These are phyloP conservation scores for Saturnia japonica DNA, from an alignment of 2,888 invertebrate species.

Conservation along the genomic window DNA sequence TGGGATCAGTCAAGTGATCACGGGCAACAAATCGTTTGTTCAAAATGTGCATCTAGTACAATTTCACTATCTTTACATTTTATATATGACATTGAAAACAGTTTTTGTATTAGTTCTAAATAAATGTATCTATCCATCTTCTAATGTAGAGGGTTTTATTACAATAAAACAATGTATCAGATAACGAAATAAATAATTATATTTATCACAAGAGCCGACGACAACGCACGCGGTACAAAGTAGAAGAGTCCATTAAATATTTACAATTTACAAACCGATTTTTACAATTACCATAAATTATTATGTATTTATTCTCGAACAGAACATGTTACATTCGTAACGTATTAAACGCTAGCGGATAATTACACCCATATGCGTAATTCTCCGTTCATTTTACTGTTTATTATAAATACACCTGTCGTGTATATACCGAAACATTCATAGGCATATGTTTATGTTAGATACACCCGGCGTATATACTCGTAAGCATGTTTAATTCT, in stretches of 20 bases:
- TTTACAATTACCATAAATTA: constrained; percentile 30
- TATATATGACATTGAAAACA: too few species aligned
- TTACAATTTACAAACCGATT: constrained; percentile 41
- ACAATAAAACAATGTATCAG: constrained; percentile 30
- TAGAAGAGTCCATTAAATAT: constrained; percentile 33
- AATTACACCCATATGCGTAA: not conserved
- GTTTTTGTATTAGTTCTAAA: not conserved
- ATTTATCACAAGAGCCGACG: constrained; percentile 45
- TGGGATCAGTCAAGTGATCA: too few species aligned
- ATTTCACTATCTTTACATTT: too few species aligned
- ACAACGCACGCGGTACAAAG: constrained; percentile 38
- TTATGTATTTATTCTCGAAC: not conserved
- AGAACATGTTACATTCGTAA: not conserved
- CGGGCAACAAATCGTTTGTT: too few species aligned
- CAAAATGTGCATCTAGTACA: too few species aligned
- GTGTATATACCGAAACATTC: not conserved
- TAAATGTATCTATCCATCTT: not conserved
- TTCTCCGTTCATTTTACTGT: not conserved
- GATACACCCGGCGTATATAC: not conserved
- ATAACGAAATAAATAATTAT: constrained; percentile 44
- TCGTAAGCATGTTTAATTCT: not conserved
- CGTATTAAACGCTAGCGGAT: not conserved
- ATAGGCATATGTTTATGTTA: not conserved
- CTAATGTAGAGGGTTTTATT: not conserved
- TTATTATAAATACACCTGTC: not conserved